phyloP scores from a whole-genome alignment of 1,140 invertebrate species.

The Eciton burchellii region DNA sequence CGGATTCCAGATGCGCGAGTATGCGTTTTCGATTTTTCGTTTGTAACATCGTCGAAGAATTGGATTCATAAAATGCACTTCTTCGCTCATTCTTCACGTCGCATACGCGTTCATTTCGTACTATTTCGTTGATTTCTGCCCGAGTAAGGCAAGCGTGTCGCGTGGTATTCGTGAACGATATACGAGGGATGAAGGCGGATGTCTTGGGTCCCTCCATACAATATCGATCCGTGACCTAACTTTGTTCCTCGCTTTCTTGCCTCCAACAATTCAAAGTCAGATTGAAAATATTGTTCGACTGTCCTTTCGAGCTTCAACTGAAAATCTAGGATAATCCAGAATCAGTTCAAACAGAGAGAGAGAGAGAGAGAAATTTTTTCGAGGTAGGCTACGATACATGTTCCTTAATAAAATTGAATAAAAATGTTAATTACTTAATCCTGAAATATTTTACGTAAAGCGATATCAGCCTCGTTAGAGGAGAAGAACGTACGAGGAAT shows the following conservation, averaged over 20 bases:
- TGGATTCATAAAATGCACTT: not conserved
- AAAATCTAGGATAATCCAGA: not conserved
- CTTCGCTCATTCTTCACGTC: not conserved
- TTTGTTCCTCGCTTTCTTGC: conserved; percentile 30
- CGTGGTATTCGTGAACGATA: not conserved
- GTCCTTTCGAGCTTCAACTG: not conserved
- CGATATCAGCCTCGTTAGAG: not conserved
- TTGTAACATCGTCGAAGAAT: not conserved
- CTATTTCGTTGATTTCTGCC: not conserved
- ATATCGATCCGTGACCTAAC: conserved; percentile 50
- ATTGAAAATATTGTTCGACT: conserved; percentile 15
- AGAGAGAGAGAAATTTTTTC: not conserved
- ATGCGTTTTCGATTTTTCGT: not conserved
- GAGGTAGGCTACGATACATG: not conserved
- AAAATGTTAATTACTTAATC: not conserved
- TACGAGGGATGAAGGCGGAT: not conserved
- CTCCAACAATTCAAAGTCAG: not conserved
- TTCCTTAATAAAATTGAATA: not conserved
- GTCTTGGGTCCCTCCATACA: conserved; percentile 11
- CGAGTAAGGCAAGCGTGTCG: not conserved
- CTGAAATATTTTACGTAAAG: not conserved
- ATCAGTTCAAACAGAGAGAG: not conserved
- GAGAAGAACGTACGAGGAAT: not conserved
- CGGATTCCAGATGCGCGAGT: not conserved
- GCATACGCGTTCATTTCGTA: not conserved